Evolutionary conservation across 2,888 invertebrate species (phyloP).

Genomic region (Ethmia dodecea): DNA sequence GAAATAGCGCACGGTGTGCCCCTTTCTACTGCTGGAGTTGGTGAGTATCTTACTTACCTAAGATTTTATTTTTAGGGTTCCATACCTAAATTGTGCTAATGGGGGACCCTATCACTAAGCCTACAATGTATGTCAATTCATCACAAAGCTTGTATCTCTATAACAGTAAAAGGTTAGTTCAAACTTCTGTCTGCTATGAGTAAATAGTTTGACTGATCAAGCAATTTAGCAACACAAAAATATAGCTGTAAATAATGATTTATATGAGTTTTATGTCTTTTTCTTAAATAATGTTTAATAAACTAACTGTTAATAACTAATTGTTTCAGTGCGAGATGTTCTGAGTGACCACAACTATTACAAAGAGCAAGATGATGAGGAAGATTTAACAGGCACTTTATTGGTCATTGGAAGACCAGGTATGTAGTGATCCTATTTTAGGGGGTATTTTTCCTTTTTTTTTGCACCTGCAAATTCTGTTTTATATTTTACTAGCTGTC

Average conservation of each 20-base stretch:
- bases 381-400: too few species aligned
- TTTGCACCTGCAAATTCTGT: too few species aligned
- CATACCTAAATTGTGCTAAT: too few species aligned
- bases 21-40: background rate
- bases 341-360: background rate
- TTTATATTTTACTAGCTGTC: too few species aligned
- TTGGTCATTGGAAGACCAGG: too few species aligned
- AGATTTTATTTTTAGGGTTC: background rate
- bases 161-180: background rate
- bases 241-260: background rate
- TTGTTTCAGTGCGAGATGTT: background rate
- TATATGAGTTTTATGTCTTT: too few species aligned
- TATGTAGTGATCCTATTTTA: too few species aligned
- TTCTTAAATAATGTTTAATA: background rate
- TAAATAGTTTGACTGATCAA: background rate
- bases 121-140: too few species aligned
- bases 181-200: background rate
- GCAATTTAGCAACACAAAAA: background rate
- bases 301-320: background rate
- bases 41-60: background rate
- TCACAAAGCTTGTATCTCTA: too few species aligned
- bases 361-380: background rate
- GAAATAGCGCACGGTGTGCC: slow-evolving; percentile 4
- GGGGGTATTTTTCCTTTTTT: too few species aligned
- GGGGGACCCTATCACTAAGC: too few species aligned